These are phyloP conservation scores for Dendropsophus ebraccatus DNA, from an alignment of 2,113 vertebrate genomes.

Conservation along the genomic window DNA sequence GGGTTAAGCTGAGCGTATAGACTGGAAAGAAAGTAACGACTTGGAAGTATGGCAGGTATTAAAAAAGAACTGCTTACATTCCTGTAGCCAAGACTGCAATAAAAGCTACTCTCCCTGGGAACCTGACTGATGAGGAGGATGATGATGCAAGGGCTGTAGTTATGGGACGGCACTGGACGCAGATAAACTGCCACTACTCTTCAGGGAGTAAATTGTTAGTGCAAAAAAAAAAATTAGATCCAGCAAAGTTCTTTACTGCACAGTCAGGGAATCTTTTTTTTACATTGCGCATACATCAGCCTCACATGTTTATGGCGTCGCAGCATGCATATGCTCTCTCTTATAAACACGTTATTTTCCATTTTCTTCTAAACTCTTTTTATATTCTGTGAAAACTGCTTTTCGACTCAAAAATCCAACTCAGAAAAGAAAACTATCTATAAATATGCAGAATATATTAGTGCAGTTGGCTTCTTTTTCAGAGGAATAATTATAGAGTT, in stretches of 20 bases:
- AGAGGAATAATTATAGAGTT: slow-evolving; percentile 1
- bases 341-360: background rate
- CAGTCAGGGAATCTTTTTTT: background rate
- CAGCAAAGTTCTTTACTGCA: background rate
- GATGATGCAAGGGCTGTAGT: background rate
- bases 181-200: background rate
- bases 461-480: background rate
- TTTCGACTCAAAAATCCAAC: background rate
- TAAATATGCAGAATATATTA: slow-evolving; percentile 4
- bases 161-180: background rate
- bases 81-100: background rate
- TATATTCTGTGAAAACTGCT: background rate
- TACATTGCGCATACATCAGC: background rate
- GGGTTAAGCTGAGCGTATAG: slow-evolving; percentile 7
- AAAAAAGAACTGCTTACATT: slow-evolving; percentile 3
- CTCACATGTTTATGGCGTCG: background rate
- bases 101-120: slow-evolving; percentile 8
- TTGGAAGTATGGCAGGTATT: slow-evolving; percentile 27
- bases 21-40: slow-evolving; percentile 11
- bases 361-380: background rate
- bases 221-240: slow-evolving; percentile 1
- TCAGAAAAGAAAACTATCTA: background rate
- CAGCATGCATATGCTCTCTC: background rate
- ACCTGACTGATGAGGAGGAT: background rate
- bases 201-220: background rate